These are phyloP conservation scores for Pteruthius melanotis DNA, from an alignment of 2,113 vertebrate genomes.

Conservation along the genomic window DNA sequence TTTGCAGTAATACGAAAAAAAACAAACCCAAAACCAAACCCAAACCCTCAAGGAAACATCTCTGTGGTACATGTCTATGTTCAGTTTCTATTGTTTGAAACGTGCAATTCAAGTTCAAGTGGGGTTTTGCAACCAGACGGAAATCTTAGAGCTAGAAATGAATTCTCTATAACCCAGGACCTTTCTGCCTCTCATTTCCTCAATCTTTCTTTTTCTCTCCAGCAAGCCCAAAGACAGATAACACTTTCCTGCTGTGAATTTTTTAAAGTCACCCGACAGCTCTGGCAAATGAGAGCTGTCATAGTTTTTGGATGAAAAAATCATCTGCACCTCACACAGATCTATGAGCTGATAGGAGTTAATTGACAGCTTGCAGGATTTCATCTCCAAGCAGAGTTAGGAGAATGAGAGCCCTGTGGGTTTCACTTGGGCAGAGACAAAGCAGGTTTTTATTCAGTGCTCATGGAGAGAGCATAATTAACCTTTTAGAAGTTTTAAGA, in stretches of 20 bases:
- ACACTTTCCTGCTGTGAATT: slow-evolving; percentile 67
- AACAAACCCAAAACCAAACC: neutral
- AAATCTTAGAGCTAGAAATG: slow-evolving; percentile 35
- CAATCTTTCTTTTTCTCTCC: slow-evolving; percentile 7
- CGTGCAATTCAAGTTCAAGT: slow-evolving; percentile 17
- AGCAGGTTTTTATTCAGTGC: slow-evolving; percentile 75
- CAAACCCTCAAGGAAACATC: neutral
- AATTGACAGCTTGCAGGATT: slow-evolving; percentile 75
- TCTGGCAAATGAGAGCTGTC: slow-evolving; percentile 69
- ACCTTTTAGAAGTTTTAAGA: slow-evolving; percentile 79
- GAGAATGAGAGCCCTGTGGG: slow-evolving; percentile 70
- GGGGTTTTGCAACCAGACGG: neutral
- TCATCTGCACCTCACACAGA: slow-evolving; percentile 64
- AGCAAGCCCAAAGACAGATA: slow-evolving; percentile 47
- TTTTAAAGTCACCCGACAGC: slow-evolving; percentile 66
- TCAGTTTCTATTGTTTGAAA: slow-evolving; percentile 11
- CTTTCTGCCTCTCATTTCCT: slow-evolving; percentile 13
- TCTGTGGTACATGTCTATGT: neutral
- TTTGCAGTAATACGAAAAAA: neutral
- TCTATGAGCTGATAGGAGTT: slow-evolving; percentile 71
- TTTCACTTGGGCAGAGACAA: slow-evolving; percentile 77
- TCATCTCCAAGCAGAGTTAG: slow-evolving; percentile 66
- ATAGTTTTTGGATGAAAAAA: slow-evolving; percentile 72
- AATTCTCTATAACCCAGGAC: slow-evolving; percentile 44
- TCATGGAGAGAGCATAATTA: slow-evolving; percentile 77